phyloP scores from a whole-genome alignment of 2,113 vertebrate species.

The Entomyzon cyanotis region DNA sequence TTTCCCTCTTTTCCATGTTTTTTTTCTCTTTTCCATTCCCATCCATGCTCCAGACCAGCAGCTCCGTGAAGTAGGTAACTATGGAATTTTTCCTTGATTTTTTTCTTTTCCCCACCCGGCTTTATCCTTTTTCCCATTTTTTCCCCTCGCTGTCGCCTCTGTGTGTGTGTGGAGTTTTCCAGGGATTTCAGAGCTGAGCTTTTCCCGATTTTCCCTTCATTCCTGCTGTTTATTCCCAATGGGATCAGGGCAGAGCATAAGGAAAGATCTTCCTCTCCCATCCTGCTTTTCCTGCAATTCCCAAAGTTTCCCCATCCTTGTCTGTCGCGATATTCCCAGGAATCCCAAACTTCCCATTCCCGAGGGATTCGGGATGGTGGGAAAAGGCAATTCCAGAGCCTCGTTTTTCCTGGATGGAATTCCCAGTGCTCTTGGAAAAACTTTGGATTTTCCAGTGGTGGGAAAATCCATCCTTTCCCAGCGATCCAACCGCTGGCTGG shows the following conservation, averaged over 20 bases:
- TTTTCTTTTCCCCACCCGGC: background rate
- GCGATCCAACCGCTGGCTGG: too few relatives aligned
- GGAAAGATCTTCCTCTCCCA: background rate
- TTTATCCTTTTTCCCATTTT: background rate
- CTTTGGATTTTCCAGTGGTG: rapidly evolving
- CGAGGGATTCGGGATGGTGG: rapidly evolving
- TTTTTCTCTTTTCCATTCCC: slow-evolving; percentile 8
- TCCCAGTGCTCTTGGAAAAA: rapidly evolving
- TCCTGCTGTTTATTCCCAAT: background rate
- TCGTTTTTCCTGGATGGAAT: rapidly evolving
- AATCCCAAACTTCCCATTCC: background rate
- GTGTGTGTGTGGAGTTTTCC: rapidly evolving
- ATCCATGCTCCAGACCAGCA: slow-evolving; percentile 29
- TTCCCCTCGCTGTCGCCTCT: background rate
- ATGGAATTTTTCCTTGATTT: background rate
- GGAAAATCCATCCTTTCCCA: background rate
- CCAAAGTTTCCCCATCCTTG: background rate
- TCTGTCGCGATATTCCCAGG: too few relatives aligned
- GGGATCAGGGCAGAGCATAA: background rate
- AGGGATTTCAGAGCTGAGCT: background rate
- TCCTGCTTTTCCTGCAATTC: background rate
- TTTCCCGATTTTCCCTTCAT: background rate
- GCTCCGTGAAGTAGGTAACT: slow-evolving; percentile 50
- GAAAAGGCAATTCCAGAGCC: background rate
- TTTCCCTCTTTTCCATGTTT: background rate